These are phyloP conservation scores for Chromis chromis DNA, from an alignment of 2,797 vertebrate species.

Conservation along the genomic window DNA sequence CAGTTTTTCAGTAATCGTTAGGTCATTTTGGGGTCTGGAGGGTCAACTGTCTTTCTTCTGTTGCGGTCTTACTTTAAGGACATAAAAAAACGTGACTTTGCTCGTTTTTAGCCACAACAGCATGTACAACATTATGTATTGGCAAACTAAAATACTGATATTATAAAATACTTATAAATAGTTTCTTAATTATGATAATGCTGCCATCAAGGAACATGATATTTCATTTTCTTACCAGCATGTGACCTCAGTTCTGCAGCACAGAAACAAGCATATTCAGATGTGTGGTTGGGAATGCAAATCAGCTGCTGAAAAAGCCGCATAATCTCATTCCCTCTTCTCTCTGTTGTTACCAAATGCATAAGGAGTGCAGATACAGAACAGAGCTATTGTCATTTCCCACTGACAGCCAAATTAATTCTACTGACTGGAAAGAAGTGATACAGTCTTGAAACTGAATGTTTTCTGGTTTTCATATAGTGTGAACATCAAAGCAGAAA, in stretches of 20 bases:
- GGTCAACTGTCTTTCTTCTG: neutral
- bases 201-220: neutral
- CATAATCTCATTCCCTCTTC: neutral
- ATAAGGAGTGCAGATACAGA: neutral
- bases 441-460: neutral
- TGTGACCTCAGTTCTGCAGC: neutral
- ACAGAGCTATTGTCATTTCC: constrained; percentile 7
- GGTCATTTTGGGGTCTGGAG: too few species aligned
- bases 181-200: neutral
- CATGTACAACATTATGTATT: too few species aligned
- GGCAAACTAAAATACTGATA: neutral
- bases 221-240: neutral
- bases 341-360: neutral
- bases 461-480: constrained; percentile 71
- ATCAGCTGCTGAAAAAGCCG: neutral
- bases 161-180: neutral
- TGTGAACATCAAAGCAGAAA: constrained; percentile 93
- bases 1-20: too few species aligned
- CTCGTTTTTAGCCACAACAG: neutral
- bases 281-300: neutral
- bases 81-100: neutral
- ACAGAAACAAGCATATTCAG: neutral
- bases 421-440: constrained; percentile 4
- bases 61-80: neutral
- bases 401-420: neutral